Base-by-base conservation (phyloP, 2,797 vertebrate species). In the Sebastes flavidus region DNA sequence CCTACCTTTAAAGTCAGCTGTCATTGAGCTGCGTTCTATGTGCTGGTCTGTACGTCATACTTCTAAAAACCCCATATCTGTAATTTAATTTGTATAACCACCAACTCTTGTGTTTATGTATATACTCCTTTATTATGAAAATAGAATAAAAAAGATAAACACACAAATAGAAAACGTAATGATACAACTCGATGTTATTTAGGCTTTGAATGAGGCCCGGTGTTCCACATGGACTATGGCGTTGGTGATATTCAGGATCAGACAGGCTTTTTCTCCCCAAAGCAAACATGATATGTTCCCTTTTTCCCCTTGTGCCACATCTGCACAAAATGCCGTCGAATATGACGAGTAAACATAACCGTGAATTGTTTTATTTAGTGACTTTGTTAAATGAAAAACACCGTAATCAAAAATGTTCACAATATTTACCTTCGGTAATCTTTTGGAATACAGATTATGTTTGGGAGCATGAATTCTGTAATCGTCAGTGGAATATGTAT, bases 351-450 rank as follows among this genome's bases (percentile, higher is more conserved):
- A 80, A 86, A 83, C 63, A 78, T 10, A 62, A 52, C 14, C 5
- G 62, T 25, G 49, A 82, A 60, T 72, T 65, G 63, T 81, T 83
- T 85, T 32, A 82, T 82, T 75, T 69, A 16, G 34, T 29, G 25
- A 82, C n/a, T 59, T 73, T 74, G 27, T 72, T 59, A 16, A 65
- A 59, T 42, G 65, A 75, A 70, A 81, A 72, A 62, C 68, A 54
- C 30, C 20, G 72, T 54, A 81, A 83, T 88, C 82, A 81, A 55
- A 78, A 30, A 52, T 71, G 38, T 87, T 87, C 72, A 78, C 74
- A 83, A 29, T 77, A 68, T 87, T 80, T 77, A 70, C 42, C 46
- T 62, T 67, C 0, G 8, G 30, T 76, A 85, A 77, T 88, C 61
- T 81, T 65, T 62, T 52, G 58, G 16, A 70, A 61, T 60, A 73